Conservation (phyloP, 2,113 vertebrate genomes). For the Poecilia latipinna region DNA sequence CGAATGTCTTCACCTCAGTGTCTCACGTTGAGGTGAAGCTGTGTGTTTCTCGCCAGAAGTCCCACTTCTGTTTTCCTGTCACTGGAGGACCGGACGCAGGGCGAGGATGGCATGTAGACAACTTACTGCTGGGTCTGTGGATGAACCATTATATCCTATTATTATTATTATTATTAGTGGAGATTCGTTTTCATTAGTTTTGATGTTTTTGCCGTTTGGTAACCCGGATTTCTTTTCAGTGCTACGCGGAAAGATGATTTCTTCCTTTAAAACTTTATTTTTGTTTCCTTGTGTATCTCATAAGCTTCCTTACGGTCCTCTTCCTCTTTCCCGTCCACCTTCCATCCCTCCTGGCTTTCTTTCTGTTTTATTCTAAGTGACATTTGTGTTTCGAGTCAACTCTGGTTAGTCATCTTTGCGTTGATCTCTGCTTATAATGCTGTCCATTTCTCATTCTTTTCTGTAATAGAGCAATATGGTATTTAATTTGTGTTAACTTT, state of each 20-base stretch:
- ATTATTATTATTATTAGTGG: too few species aligned
- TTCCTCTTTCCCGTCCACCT: neutral
- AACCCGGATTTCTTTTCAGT: too few species aligned
- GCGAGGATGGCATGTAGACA: slow-evolving; percentile 1
- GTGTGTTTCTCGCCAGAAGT: slow-evolving; percentile 7
- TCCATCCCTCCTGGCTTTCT: neutral
- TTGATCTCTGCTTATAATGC: neutral
- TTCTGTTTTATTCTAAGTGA: too few species aligned
- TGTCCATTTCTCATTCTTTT: too few species aligned
- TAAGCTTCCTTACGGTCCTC: neutral
- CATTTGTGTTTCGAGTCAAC: neutral
- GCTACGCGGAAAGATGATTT: too few species aligned
- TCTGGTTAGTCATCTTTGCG: neutral
- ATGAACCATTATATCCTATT: neutral
- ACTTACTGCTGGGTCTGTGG: neutral
- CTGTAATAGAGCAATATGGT: too few species aligned
- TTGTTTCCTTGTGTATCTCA: neutral
- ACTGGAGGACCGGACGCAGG: slow-evolving; percentile 31
- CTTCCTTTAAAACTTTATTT: too few species aligned
- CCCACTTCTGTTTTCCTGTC: slow-evolving; percentile 35
- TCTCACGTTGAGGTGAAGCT: slow-evolving; percentile 39
- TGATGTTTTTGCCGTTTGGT: too few species aligned
- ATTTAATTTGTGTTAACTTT: too few species aligned
- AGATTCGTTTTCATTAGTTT: neutral
- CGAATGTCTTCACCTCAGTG: slow-evolving; percentile 8